phyloP scores from a whole-genome alignment of 1,140 invertebrate genomes.

The Drosophila bocki region DNA sequence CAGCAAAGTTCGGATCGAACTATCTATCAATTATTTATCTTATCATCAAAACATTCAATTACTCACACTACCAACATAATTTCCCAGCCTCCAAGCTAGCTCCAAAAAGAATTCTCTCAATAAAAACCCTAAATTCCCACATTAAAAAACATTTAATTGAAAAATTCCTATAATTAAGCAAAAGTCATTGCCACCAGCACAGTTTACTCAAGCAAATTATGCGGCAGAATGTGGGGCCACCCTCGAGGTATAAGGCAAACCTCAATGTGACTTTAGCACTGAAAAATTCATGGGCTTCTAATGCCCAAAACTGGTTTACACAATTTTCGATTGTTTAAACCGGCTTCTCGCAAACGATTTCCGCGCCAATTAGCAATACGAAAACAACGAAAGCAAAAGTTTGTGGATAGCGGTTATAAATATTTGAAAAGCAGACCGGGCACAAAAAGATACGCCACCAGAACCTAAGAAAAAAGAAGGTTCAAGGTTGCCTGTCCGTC shows the following conservation, averaged over 20 bases:
- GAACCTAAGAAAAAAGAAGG: conserved; percentile 62
- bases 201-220: conserved; percentile 4
- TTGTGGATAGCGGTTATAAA: conserved; percentile 68
- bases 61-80: neutral
- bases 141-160: conserved; percentile 20
- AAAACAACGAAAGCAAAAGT: conserved; percentile 77
- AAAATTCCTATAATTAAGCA: conserved; percentile 31
- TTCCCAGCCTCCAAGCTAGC: neutral
- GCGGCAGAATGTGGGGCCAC: neutral
- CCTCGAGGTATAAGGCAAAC: conserved; percentile 3
- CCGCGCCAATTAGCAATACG: conserved; percentile 72
- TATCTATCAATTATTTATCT: conserved; percentile 6
- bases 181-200: neutral
- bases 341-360: conserved; percentile 59
- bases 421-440: conserved; percentile 46
- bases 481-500: conserved; percentile 72
- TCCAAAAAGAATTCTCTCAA: neutral
- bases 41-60: conserved; percentile 5
- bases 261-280: conserved; percentile 50
- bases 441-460: conserved; percentile 27
- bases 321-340: conserved; percentile 55
- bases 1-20: neutral
- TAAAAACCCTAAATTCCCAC: neutral
- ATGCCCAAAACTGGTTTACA: conserved; percentile 60
- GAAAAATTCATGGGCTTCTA: conserved; percentile 55